Evolutionary conservation across 2,888 invertebrate genomes (phyloP).

Genomic region (Campoplex nolae): DNA sequence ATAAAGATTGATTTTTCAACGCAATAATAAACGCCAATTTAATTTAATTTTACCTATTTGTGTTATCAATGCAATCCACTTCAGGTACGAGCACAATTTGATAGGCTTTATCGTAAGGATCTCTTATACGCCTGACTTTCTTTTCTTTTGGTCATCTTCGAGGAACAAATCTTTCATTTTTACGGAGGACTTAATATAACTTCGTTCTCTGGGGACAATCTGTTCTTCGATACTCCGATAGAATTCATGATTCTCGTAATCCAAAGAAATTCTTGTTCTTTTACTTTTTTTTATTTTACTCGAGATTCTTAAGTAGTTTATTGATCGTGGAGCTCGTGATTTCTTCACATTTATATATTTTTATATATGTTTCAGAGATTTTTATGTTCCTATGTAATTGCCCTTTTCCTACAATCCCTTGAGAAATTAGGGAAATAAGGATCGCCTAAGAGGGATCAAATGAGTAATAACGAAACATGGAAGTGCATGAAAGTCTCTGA

Average conservation of each 20-base stretch:
- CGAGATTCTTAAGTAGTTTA: conserved; percentile 62
- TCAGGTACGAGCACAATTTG: conserved; percentile 11
- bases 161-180: conserved; percentile 46
- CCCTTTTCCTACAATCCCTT: conserved; percentile 70
- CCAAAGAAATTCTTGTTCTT: conserved; percentile 72
- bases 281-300: conserved; percentile 56
- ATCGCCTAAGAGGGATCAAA: background rate
- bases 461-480: background rate
- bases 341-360: conserved; percentile 49
- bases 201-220: conserved; percentile 69
- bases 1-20: no score
- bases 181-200: conserved; percentile 44
- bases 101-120: conserved; percentile 50
- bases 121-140: conserved; percentile 30
- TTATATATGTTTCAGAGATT: conserved; percentile 68
- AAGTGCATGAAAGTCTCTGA: background rate
- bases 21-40: background rate
- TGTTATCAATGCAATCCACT: background rate
- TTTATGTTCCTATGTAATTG: conserved; percentile 76
- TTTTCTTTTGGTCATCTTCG: background rate
- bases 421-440: conserved; percentile 37
- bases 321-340: conserved; percentile 55
- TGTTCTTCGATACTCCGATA: conserved; percentile 62
- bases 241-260: conserved; percentile 72
- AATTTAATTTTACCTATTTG: background rate